Evolutionary conservation across 2,113 vertebrate species (phyloP).

Genomic region (Mus musculus): DNA sequence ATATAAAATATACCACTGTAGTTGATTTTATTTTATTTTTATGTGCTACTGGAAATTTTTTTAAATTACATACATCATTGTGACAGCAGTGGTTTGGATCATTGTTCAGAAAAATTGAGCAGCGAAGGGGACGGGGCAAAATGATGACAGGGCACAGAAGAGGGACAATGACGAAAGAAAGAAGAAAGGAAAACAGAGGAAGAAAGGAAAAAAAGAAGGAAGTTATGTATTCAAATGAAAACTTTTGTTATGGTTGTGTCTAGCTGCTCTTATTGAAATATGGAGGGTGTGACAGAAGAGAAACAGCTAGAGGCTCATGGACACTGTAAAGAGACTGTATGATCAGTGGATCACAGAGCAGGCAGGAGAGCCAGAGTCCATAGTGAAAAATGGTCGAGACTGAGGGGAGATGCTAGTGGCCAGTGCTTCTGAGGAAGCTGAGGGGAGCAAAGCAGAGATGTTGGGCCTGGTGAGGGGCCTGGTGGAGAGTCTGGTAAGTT

Average conservation of each 20-base stretch:
- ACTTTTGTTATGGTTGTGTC: neutral
- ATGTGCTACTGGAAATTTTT: neutral
- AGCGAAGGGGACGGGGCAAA: neutral
- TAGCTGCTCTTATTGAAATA: neutral
- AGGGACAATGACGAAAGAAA: neutral
- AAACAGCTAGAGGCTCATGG: neutral
- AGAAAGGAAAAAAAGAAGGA: neutral
- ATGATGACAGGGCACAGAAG: neutral
- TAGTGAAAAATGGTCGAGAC: neutral
- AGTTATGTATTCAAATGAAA: neutral
- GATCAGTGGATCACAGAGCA: neutral
- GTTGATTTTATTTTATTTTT: neutral
- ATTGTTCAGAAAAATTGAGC: neutral
- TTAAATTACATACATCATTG: neutral
- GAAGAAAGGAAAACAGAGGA: neutral
- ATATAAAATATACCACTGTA: conserved; percentile 19
- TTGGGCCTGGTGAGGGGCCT: too few species aligned
- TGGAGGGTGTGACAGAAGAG: neutral
- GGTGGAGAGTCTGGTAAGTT: neutral
- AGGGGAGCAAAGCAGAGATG: neutral
- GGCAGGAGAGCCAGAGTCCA: too few species aligned
- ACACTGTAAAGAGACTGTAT: neutral
- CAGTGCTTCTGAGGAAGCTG: neutral
- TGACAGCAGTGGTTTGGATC: neutral
- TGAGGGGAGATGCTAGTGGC: neutral